Percentiles rank a stretch among this genome's conserved stretches.
phyloP scores from a whole-genome alignment of 2,113 vertebrate genomes.

The Oreochromis niloticus region DNA sequence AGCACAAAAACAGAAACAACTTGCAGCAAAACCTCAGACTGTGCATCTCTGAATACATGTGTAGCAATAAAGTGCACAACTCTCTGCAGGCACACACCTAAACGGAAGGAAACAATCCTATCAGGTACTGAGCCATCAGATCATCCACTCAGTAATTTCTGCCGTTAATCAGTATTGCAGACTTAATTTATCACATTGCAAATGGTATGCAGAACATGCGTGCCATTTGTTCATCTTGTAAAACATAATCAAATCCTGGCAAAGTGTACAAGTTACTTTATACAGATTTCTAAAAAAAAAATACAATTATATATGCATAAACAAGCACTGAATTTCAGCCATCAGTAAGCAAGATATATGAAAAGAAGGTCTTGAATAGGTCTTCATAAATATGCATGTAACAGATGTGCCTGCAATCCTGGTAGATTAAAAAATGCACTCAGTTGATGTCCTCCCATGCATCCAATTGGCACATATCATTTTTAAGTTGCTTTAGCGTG shows the following conservation, averaged over 20 bases:
- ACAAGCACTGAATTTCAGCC: background rate
- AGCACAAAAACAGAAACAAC: conserved; percentile 1
- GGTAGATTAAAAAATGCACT: background rate
- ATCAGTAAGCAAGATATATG: background rate
- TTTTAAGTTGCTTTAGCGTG: background rate
- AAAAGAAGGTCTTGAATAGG: background rate
- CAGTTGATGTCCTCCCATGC: background rate
- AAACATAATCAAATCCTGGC: background rate
- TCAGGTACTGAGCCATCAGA: background rate
- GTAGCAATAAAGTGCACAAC: background rate
- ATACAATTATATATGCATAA: background rate
- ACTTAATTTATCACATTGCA: background rate
- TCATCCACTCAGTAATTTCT: background rate
- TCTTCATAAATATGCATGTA: background rate
- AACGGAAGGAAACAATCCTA: background rate
- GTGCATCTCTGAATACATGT: background rate
- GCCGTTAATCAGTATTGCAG: background rate
- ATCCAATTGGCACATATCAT: background rate
- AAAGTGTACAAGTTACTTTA: background rate
- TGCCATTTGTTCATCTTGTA: background rate
- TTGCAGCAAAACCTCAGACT: background rate
- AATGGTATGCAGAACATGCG: background rate
- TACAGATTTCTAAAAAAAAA: background rate
- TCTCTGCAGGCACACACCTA: background rate
- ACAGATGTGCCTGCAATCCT: background rate